Percentiles rank a stretch among this genome's conserved stretches.
Evolutionary conservation across 2,113 vertebrate species (phyloP).

Genomic region (Tachycineta bicolor): DNA sequence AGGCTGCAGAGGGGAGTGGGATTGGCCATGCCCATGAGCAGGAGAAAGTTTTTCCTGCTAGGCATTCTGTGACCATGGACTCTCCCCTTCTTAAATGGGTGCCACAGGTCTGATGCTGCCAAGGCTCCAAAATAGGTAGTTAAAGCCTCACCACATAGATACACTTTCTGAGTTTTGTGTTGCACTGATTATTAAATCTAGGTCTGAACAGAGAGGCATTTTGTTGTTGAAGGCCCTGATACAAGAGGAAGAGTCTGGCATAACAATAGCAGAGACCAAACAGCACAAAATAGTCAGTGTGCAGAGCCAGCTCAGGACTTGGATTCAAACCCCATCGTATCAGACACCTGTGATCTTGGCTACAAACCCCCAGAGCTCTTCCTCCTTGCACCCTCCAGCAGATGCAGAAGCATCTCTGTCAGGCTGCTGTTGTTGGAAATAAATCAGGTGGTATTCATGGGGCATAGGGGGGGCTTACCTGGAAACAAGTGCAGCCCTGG

Average conservation of each 20-base stretch:
- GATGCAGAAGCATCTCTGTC: neutral
- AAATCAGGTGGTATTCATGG: rapidly evolving
- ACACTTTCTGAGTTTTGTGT: neutral
- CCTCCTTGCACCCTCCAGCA: neutral
- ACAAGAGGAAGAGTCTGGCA: neutral
- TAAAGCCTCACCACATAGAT: rapidly evolving
- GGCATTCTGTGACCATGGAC: neutral
- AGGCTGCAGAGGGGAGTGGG: neutral
- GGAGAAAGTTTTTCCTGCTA: neutral
- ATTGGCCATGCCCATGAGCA: rapidly evolving
- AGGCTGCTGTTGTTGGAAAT: neutral
- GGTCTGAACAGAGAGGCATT: neutral
- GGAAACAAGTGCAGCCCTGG: neutral
- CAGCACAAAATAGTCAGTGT: neutral
- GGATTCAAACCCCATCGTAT: neutral
- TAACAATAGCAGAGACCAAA: neutral
- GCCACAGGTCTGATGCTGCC: no score
- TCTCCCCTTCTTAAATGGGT: neutral
- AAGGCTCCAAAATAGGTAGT: rapidly evolving
- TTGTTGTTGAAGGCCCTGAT: neutral
- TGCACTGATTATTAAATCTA: neutral
- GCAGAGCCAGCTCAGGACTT: neutral
- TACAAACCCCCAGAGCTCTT: neutral
- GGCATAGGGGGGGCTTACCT: neutral
- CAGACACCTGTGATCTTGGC: neutral